Base-by-base conservation (phyloP, 2,797 vertebrate genomes). In the Rhabdomys pumilio region DNA sequence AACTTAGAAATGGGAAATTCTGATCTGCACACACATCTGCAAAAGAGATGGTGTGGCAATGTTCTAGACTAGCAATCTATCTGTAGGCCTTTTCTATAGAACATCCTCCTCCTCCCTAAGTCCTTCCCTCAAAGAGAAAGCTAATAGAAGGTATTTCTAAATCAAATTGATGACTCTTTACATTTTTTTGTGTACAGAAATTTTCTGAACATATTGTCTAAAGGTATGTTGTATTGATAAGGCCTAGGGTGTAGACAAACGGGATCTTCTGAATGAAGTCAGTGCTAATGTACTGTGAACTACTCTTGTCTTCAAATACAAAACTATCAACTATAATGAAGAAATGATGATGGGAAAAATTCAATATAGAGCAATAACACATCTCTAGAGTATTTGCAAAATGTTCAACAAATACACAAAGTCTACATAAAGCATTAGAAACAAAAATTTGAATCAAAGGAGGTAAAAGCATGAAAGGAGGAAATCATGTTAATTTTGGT, bases 401-500 rank as follows among this genome's bases (percentile, higher is more conserved):
- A 93, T 59, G 12, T 65, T 12, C 41, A 83, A 76, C 6, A 82
- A 91, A 72, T n/a, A 89, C 1, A 88, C 22, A 90, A 80, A 47
- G 41, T 79, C 29, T 79, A 59, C 29, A 92, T 83, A 91, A 72
- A 81, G 26, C 41, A 44, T 69, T 90, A 80, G 55, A 41, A 95
- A 86, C 38, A 72, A 92, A 88, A 38, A 89, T 61, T 84, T 63
- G 47, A 69, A 38, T 75, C 38, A 89, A 57, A 69, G 8, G 15
- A 95, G 7, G 77, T 6, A 90, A 92, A 86, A 83, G 3, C 3
- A 34, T 83, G 34, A 83, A 75, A 90, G 53, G 73, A 88, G 61
- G 17, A 86, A 80, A 81, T 61, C 34, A 63, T 57, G 17, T 29
- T 93, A 80, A 41, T 84, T 96, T 94, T 93, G 26, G 91, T 55